Base-by-base conservation (phyloP, 1,140 invertebrate species). In the Reticulitermes speratus region DNA sequence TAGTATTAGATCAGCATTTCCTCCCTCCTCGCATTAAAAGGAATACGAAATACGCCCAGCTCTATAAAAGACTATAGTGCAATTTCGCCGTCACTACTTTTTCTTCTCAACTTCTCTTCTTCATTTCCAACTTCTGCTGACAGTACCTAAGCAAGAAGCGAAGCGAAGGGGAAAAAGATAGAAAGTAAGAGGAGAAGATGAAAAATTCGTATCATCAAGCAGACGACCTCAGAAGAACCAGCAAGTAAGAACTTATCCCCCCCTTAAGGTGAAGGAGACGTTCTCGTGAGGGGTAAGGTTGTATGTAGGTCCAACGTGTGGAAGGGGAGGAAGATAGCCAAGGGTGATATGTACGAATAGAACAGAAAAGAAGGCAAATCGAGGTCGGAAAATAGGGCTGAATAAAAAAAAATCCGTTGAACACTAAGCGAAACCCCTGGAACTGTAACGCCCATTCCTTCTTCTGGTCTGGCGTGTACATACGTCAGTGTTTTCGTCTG, bases 131-230 rank as follows among this genome's bases (percentile, higher is more conserved):
- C 65, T 75, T 75, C 65, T 75, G 65, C 65, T 75, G 65, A 75
- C 65, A 75, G 65, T 75, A 75, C 65, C 25, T 30, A 75, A 75
- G 65, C n/a, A 75, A 75, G 65, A 75, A 75, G n/a, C n/a, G 59
- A 65, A 65, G 59, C 30, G 30, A 83, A 45, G 82, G 30, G 12
- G 82, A 44, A 44, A 44, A 19, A 23, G 32, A 83, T 44, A n/a
- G 82, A 45, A 25, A 19, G 19, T 48, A 83, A 83, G 44, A 48
- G 65, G 85, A 38, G 85, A 86, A 86, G 85, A 86, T 86, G 85
- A 86, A 86, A 86, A 86, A 86, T 86, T 86, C 85, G 85, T 81
- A 65, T 86, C 85, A 86, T 86, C 85, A 86, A 86, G 85, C 25
- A 86, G 85, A 86, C 55, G 85, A 86, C 45, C 84, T 84, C 84